Evolutionary conservation across 2,888 invertebrate genomes (phyloP).

Genomic region (Blera fallax): DNA sequence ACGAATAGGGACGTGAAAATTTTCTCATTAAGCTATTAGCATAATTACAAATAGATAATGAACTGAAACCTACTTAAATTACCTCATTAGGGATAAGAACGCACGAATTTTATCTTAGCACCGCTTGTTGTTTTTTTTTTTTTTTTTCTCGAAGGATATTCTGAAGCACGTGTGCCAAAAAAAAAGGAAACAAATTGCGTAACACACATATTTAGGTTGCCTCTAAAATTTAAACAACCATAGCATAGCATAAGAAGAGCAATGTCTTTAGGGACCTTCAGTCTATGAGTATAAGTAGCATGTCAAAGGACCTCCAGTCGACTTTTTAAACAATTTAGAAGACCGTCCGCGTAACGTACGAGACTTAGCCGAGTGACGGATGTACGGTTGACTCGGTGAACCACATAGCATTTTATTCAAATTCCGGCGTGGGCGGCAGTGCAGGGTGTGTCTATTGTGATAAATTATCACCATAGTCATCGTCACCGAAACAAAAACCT

Average conservation of each 20-base stretch:
- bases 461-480: slow-evolving; percentile 72
- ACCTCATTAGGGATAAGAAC: slow-evolving; percentile 58
- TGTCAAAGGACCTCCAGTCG: not conserved
- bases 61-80: slow-evolving; percentile 61
- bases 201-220: not conserved
- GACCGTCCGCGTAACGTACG: not conserved
- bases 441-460: slow-evolving; percentile 64
- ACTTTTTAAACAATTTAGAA: slow-evolving; percentile 6
- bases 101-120: slow-evolving; percentile 39
- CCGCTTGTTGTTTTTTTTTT: slow-evolving; percentile 15
- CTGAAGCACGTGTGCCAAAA: not conserved
- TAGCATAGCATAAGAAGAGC: not conserved
- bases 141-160: not conserved
- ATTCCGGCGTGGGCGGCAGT: slow-evolving; percentile 58
- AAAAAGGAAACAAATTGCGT: not conserved
- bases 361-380: slow-evolving; percentile 52
- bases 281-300: not conserved
- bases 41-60: slow-evolving; percentile 65
- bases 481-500: slow-evolving; percentile 72
- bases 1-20: slow-evolving; percentile 40
- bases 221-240: not conserved
- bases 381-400: slow-evolving; percentile 48
- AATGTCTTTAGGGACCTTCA: too few relatives aligned
- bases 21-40: slow-evolving; percentile 52
- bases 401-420: slow-evolving; percentile 69